Percentiles rank a stretch among this genome's conserved stretches.
phyloP scores from a whole-genome alignment of 2,113 vertebrate species.

The Lophotis ruficrista region DNA sequence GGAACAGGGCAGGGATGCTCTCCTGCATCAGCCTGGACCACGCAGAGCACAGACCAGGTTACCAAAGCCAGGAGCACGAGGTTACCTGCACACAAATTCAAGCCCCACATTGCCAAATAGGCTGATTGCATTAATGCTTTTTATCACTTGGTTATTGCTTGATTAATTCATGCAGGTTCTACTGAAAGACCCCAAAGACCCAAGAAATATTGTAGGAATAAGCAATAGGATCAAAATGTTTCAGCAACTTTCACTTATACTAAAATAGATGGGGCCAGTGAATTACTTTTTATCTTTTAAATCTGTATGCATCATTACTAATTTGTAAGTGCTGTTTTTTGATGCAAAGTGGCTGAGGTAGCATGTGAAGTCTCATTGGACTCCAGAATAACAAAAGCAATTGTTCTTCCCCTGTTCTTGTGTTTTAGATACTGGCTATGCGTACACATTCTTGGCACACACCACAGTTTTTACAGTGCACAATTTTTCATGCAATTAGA shows the following conservation, averaged over 20 bases:
- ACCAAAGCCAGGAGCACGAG: accelerated
- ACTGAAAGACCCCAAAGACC: not conserved
- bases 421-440: not conserved
- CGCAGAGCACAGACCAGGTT: not conserved
- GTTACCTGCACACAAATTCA: not conserved
- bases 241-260: not conserved
- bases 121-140: not conserved
- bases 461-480: not conserved
- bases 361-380: not conserved
- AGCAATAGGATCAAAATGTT: not conserved
- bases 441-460: not conserved
- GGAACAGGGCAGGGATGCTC: not conserved
- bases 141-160: not conserved
- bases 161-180: not conserved
- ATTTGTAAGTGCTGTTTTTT: not conserved
- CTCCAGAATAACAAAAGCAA: conserved; percentile 3
- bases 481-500: conserved; percentile 43
- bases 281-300: not conserved
- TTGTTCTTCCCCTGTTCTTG: not conserved
- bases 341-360: not conserved
- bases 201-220: not conserved
- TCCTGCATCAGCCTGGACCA: not conserved
- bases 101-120: not conserved
- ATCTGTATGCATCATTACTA: not conserved
- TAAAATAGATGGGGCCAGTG: not conserved